These are phyloP conservation scores for Cylindroiulus punctatus DNA, from an alignment of 2,888 invertebrate genomes.

Conservation along the genomic window DNA sequence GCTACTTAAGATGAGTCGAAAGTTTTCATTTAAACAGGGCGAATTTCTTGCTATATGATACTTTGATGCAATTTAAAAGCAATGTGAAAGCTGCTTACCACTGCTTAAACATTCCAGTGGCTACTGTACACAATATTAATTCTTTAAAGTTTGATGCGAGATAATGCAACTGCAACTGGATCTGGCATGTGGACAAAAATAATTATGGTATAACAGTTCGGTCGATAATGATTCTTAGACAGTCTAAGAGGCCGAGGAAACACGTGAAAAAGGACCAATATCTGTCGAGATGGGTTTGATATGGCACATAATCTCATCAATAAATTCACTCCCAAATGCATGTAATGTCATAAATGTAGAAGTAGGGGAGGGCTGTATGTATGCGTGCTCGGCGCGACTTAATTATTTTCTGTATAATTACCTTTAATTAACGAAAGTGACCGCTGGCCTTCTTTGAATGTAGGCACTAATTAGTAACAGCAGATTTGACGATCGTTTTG, in stretches of 20 bases:
- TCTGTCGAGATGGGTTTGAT: not conserved
- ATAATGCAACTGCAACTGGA: too few relatives aligned
- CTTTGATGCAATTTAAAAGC: too few relatives aligned
- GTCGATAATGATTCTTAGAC: slow-evolving; percentile 8
- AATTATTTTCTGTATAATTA: slow-evolving; percentile 32
- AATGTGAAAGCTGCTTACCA: too few relatives aligned
- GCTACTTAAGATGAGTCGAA: too few relatives aligned
- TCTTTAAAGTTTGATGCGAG: too few relatives aligned
- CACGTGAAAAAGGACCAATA: not conserved
- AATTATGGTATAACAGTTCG: not conserved
- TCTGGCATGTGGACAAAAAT: too few relatives aligned
- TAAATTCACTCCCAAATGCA: not conserved
- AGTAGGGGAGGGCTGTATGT: not conserved
- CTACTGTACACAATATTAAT: too few relatives aligned
- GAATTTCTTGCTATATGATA: too few relatives aligned
- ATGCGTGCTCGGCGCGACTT: slow-evolving; percentile 2
- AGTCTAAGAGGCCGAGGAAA: not conserved
- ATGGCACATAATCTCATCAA: slow-evolving; percentile 10
- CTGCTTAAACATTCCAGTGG: too few relatives aligned
- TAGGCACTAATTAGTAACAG: not conserved
- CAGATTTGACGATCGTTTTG: not conserved
- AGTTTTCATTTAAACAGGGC: too few relatives aligned
- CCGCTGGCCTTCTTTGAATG: not conserved
- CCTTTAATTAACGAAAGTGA: slow-evolving; percentile 33
- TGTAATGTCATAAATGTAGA: not conserved